Conservation (phyloP, 2,113 vertebrate genomes). For the Plecturocebus donacophilus region DNA sequence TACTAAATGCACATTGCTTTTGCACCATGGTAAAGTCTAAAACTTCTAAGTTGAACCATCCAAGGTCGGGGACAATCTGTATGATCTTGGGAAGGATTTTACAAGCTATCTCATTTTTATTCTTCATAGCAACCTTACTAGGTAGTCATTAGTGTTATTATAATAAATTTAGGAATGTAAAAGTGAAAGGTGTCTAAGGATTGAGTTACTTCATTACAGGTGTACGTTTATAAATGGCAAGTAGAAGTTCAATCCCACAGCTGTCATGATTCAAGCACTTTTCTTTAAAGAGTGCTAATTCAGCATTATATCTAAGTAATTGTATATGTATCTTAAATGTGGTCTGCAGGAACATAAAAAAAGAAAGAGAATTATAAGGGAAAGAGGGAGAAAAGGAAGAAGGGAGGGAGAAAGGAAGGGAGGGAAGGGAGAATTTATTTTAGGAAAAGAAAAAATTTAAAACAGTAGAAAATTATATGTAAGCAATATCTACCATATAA, state of each 20-base stretch:
- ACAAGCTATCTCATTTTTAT: not conserved
- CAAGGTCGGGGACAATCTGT: not conserved
- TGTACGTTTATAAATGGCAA: not conserved
- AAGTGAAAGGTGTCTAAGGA: not conserved
- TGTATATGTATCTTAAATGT: not conserved
- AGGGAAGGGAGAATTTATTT: not conserved
- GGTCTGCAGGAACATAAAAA: not conserved
- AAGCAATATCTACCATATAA: not conserved
- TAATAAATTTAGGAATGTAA: not conserved
- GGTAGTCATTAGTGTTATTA: not conserved
- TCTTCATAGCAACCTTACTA: not conserved
- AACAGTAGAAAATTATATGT: not conserved
- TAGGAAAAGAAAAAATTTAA: not conserved
- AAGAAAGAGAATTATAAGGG: not conserved
- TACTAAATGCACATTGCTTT: not conserved
- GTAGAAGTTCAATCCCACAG: not conserved
- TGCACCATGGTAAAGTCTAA: not conserved
- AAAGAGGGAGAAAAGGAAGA: not conserved
- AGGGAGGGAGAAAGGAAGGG: not conserved
- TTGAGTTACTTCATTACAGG: not conserved
- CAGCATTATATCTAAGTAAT: not conserved
- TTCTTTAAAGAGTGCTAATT: not conserved
- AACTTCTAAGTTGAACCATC: not conserved
- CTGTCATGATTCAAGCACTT: not conserved
- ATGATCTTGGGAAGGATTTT: not conserved